A percentile compares a stretch with the other conserved stretches of the same genome.
Evolutionary conservation across 2,888 invertebrate genomes (phyloP).

Genomic region (Ariolimax columbianus): DNA sequence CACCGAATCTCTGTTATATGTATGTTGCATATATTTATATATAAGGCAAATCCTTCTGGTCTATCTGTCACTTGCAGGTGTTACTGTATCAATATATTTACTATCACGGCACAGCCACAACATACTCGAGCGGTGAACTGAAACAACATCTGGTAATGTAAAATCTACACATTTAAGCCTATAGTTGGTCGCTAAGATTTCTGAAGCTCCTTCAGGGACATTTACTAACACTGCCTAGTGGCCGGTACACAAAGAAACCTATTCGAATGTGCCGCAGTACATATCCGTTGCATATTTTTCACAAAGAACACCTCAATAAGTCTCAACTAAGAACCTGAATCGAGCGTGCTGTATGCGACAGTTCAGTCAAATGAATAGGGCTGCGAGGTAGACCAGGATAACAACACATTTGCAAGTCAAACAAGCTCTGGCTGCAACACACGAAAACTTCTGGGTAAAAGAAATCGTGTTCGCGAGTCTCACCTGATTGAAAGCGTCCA

Average conservation of each 20-base stretch:
- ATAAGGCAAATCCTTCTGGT: too few relatives aligned
- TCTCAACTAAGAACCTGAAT: not conserved
- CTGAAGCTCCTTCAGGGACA: too few relatives aligned
- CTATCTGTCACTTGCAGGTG: not conserved
- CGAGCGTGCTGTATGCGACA: not conserved
- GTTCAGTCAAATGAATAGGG: not conserved
- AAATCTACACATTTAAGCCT: not conserved
- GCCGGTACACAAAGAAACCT: not conserved
- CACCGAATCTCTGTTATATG: too few relatives aligned
- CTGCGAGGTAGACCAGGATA: not conserved
- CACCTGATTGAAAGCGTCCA: not conserved
- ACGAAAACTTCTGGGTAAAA: not conserved
- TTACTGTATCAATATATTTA: not conserved
- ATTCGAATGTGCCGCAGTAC: not conserved
- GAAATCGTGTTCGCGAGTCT: not conserved
- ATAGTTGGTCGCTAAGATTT: too few relatives aligned
- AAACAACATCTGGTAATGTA: not conserved
- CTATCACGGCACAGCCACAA: not conserved
- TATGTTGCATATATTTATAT: too few relatives aligned
- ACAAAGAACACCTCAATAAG: not conserved
- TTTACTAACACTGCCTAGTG: not conserved
- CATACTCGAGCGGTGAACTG: not conserved
- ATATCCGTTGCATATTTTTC: not conserved
- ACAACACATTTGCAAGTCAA: slow-evolving; percentile 23
- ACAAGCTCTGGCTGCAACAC: slow-evolving; percentile 1